phyloP scores from a whole-genome alignment of 2,113 vertebrate genomes.

The Damaliscus lunatus region DNA sequence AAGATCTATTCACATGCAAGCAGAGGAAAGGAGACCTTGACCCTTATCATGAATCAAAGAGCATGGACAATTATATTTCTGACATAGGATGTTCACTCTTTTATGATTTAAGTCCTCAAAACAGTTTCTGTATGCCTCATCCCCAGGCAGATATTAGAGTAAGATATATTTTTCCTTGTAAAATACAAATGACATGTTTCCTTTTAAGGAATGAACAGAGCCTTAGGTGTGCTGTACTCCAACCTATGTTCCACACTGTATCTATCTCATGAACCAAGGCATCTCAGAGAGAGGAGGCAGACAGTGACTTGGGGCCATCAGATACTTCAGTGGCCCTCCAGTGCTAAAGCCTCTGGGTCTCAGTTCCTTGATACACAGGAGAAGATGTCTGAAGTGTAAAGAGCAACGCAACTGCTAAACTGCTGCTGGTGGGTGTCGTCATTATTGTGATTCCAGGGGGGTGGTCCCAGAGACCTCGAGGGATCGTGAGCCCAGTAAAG shows the following conservation, averaged over 20 bases:
- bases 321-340: background rate
- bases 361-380: background rate
- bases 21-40: background rate
- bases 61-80: slow-evolving; percentile 6
- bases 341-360: background rate
- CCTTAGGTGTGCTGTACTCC: background rate
- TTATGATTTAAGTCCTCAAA: background rate
- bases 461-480: background rate
- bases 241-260: background rate
- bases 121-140: background rate
- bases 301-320: background rate
- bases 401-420: background rate
- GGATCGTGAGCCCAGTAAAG: background rate
- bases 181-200: slow-evolving; percentile 17
- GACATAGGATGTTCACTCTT: slow-evolving; percentile 6
- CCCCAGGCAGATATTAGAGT: background rate
- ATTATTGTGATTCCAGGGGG: background rate
- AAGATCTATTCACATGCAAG: background rate
- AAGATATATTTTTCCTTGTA: slow-evolving; percentile 15
- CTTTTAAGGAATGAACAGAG: background rate
- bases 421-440: background rate
- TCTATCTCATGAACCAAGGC: background rate
- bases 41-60: background rate
- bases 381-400: background rate
- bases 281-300: background rate